Percentiles rank a stretch among this genome's conserved stretches.
These are phyloP conservation scores for Sphaeramia orbicularis DNA, from an alignment of 2,797 vertebrate genomes.

Conservation along the genomic window DNA sequence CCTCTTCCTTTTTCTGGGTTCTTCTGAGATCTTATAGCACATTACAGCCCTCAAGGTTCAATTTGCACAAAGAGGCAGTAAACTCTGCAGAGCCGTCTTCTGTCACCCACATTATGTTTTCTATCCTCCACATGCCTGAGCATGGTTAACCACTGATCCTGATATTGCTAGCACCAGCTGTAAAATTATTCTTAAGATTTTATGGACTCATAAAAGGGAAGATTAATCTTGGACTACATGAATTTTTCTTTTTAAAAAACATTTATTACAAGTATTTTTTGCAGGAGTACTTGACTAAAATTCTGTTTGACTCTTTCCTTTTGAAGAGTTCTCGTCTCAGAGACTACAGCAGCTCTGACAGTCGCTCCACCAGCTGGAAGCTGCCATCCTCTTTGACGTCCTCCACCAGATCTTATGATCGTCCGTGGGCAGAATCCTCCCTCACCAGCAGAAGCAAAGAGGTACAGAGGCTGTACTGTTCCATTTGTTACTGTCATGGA, in stretches of 20 bases:
- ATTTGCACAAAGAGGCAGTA: too few species aligned
- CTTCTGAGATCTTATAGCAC: neutral
- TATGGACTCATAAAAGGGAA: too few species aligned
- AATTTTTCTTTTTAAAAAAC: too few species aligned
- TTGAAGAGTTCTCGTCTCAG: constrained; percentile 85
- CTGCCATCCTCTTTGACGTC: constrained; percentile 81
- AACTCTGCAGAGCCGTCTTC: too few species aligned
- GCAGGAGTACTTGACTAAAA: too few species aligned
- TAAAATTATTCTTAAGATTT: too few species aligned
- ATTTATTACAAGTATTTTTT: too few species aligned
- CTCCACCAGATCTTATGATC: constrained; percentile 85
- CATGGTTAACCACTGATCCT: too few species aligned
- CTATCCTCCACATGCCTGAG: too few species aligned
- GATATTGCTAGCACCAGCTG: too few species aligned
- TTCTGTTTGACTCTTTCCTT: neutral
- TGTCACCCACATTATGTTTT: too few species aligned
- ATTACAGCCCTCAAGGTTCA: neutral
- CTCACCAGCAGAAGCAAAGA: constrained; percentile 87
- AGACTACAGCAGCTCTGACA: constrained; percentile 86
- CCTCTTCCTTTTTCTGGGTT: neutral
- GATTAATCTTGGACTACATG: too few species aligned
- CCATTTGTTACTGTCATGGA: constrained; percentile 13
- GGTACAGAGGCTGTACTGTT: constrained; percentile 72
- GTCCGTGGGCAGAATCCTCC: constrained; percentile 83
- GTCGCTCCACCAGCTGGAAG: constrained; percentile 87